phyloP scores from a whole-genome alignment of 2,888 invertebrate species.

The Subacronicta megacephala region DNA sequence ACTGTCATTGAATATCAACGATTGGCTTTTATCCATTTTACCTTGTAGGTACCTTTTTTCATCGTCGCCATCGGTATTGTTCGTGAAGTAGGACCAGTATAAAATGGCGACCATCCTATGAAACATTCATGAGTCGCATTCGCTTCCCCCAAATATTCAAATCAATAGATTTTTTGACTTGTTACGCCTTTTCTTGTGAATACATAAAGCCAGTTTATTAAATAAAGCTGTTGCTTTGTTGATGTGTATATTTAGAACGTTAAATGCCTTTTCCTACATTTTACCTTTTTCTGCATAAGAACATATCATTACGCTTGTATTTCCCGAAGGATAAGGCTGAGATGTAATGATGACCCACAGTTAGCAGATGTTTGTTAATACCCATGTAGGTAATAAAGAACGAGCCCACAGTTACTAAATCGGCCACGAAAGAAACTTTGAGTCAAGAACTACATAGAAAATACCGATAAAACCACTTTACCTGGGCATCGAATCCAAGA shows the following conservation, averaged over 20 bases:
- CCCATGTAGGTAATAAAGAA: no score
- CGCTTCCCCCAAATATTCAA: constrained; percentile 57
- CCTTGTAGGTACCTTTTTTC: constrained; percentile 39
- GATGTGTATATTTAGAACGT: constrained; percentile 5
- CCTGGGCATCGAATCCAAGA: no score
- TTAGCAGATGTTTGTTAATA: no score
- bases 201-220: constrained; percentile 22
- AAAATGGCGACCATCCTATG: constrained; percentile 68
- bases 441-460: no score
- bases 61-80: constrained; percentile 55
- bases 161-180: constrained; percentile 54
- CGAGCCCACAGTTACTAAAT: no score
- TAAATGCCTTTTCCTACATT: background rate
- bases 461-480: no score
- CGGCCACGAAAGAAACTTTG: no score
- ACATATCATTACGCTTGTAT: no score
- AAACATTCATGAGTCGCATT: constrained; percentile 73
- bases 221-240: constrained; percentile 42
- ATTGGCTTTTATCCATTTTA: constrained; percentile 44
- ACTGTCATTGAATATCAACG: constrained; percentile 38
- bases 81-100: constrained; percentile 57
- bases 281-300: background rate
- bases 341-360: no score
- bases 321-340: no score
- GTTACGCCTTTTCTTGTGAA: constrained; percentile 36